These are phyloP conservation scores for Diachasmimorpha longicaudata DNA, from an alignment of 1,140 invertebrate genomes.

Conservation along the genomic window DNA sequence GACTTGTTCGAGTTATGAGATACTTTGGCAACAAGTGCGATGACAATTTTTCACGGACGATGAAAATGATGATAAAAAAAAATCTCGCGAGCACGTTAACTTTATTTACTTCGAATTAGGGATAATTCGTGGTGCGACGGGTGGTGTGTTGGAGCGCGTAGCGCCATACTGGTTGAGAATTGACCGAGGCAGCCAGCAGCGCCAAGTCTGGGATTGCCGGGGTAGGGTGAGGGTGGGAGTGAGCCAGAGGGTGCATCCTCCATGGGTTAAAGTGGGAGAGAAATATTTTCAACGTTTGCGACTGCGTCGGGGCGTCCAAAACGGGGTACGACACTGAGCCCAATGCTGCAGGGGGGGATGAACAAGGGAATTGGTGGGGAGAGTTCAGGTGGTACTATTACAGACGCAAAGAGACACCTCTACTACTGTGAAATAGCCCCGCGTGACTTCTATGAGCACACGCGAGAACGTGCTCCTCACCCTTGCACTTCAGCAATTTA, in stretches of 20 bases:
- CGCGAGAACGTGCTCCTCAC: slow-evolving; percentile 6
- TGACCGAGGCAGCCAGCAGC: slow-evolving; percentile 55
- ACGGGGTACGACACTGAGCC: not conserved
- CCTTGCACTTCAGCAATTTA: not conserved
- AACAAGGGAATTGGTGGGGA: slow-evolving; percentile 10
- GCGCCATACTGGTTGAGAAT: slow-evolving; percentile 61
- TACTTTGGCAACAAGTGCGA: too few species aligned
- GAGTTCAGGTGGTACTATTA: not conserved
- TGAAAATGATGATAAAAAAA: not conserved
- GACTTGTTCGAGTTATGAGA: too few species aligned
- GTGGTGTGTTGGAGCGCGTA: slow-evolving; percentile 50
- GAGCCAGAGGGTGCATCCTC: slow-evolving; percentile 12
- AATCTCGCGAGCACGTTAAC: slow-evolving; percentile 22
- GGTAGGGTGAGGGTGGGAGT: slow-evolving; percentile 33
- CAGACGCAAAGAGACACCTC: not conserved
- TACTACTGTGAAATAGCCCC: not conserved
- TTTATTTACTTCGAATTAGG: not conserved
- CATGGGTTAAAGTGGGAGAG: not conserved
- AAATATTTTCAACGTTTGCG: not conserved
- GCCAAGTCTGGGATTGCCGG: slow-evolving; percentile 37
- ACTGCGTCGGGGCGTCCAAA: not conserved
- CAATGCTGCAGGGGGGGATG: not conserved
- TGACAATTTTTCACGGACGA: not conserved
- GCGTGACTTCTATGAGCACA: not conserved
- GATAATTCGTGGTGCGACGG: slow-evolving; percentile 28